phyloP scores from a whole-genome alignment of 2,888 invertebrate species.

The Cremastinae sp. region DNA sequence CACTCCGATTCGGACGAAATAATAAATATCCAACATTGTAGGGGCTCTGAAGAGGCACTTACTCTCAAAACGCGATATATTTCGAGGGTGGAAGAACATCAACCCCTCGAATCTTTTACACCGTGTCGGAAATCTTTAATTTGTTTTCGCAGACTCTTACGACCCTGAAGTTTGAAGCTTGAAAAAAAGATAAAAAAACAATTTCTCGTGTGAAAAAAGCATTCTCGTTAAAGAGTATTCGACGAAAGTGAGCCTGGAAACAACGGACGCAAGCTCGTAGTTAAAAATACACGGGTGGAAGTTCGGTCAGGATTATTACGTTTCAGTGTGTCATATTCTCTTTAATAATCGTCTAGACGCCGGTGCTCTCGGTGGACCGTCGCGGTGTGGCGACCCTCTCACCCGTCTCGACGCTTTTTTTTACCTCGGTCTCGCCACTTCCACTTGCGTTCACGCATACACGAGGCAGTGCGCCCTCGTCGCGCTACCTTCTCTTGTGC shows the following conservation, averaged over 20 bases:
- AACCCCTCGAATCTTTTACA: no score
- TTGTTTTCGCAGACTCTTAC: neutral
- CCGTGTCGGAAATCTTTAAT: no score
- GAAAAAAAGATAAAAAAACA: neutral
- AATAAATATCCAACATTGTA: constrained; percentile 28
- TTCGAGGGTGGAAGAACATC: neutral
- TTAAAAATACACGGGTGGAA: constrained; percentile 13
- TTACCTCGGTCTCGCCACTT: constrained; percentile 50
- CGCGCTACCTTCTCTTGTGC: constrained; percentile 44
- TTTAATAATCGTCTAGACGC: constrained; percentile 68
- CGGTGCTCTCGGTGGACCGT: constrained; percentile 58
- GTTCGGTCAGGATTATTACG: constrained; percentile 63
- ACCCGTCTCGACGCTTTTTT: constrained; percentile 58
- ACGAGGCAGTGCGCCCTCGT: constrained; percentile 35
- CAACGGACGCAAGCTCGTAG: neutral
- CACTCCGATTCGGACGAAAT: constrained; percentile 15
- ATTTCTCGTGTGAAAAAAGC: neutral
- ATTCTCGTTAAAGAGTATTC: neutral
- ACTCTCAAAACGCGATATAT: neutral
- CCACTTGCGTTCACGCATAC: constrained; percentile 53
- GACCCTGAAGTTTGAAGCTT: neutral
- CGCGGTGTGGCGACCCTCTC: constrained; percentile 59
- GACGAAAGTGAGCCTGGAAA: neutral
- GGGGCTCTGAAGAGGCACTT: constrained; percentile 16
- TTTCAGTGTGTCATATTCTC: constrained; percentile 59